A percentile compares a stretch with the other conserved stretches of the same genome.
These are phyloP conservation scores for Apotomis turbidana DNA, from an alignment of 2,888 invertebrate species.

Conservation along the genomic window DNA sequence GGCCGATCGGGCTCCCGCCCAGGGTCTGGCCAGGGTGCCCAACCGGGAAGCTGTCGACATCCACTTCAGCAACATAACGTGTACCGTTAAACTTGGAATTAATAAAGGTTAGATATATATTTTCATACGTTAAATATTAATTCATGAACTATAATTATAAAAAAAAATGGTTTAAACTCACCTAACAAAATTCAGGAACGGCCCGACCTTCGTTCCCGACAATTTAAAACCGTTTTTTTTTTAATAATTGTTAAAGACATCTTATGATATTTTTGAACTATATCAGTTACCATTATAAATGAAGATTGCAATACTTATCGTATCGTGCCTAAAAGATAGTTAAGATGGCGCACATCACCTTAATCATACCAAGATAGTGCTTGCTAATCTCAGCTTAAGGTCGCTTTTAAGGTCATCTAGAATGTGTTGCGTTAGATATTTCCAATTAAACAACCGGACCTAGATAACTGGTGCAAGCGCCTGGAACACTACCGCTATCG, in stretches of 20 bases:
- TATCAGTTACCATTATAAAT: too few species aligned
- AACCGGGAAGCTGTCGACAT: slow-evolving; percentile 86
- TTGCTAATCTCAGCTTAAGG: slow-evolving; percentile 30
- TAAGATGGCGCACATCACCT: slow-evolving; percentile 4
- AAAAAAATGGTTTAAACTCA: too few species aligned
- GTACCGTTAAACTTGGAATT: slow-evolving; percentile 88
- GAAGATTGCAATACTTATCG: too few species aligned
- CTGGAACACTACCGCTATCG: slow-evolving; percentile 24
- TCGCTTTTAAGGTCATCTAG: slow-evolving; percentile 28
- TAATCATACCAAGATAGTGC: slow-evolving; percentile 15
- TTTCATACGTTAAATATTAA: background rate
- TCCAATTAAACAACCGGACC: slow-evolving; percentile 34
- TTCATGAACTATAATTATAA: too few species aligned
- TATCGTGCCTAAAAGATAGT: background rate
- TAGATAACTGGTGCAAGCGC: slow-evolving; percentile 26
- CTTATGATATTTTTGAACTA: too few species aligned
- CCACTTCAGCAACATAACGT: slow-evolving; percentile 88
- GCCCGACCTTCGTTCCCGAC: too few species aligned
- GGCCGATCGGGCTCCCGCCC: slow-evolving; percentile 32
- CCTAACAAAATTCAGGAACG: too few species aligned
- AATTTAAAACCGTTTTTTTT: too few species aligned
- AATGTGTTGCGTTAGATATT: slow-evolving; percentile 22
- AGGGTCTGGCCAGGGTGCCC: slow-evolving; percentile 61
- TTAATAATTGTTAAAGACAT: too few species aligned
- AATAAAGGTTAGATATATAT: slow-evolving; percentile 84